These are phyloP conservation scores for Betta splendens DNA, from an alignment of 2,797 vertebrate genomes.

Conservation along the genomic window DNA sequence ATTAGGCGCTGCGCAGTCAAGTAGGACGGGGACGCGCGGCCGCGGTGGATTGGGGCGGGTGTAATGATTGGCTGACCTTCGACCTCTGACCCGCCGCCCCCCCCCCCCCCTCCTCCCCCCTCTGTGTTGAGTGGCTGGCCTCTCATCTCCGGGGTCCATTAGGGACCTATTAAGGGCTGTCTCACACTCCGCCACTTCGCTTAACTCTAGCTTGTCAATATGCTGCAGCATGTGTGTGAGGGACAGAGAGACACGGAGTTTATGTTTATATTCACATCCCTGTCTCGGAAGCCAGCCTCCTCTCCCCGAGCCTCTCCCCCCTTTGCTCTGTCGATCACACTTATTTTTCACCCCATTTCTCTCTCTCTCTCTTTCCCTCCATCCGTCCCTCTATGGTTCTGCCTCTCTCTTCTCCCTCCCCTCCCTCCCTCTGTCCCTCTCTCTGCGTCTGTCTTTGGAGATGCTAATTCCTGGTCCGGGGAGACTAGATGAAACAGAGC, in stretches of 20 bases:
- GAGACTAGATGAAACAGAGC: constrained; percentile 83
- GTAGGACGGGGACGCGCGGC: constrained; percentile 56
- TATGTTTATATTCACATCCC: constrained; percentile 73
- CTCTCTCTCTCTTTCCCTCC: constrained; percentile 25
- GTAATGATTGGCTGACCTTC: constrained; percentile 74
- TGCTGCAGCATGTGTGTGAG: constrained; percentile 74
- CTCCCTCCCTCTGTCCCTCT: constrained; percentile 67
- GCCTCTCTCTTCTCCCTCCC: constrained; percentile 34
- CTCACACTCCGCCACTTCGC: constrained; percentile 76
- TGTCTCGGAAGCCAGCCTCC: constrained; percentile 62
- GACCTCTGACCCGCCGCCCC: constrained; percentile 70
- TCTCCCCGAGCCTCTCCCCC: constrained; percentile 10
- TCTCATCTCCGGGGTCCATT: constrained; percentile 81
- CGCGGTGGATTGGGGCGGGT: constrained; percentile 18
- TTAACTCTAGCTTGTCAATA: constrained; percentile 81
- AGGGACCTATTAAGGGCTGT: constrained; percentile 81
- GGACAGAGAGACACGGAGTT: constrained; percentile 62
- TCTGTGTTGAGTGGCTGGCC: constrained; percentile 72
- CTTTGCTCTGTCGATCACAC: constrained; percentile 58
- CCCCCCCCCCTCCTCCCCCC: constrained; percentile 13
- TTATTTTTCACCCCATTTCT: constrained; percentile 55
- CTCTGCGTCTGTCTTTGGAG: constrained; percentile 80
- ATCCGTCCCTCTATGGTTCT: constrained; percentile 51
- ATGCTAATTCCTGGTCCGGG: constrained; percentile 82
- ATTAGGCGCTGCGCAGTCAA: constrained; percentile 76